These are phyloP conservation scores for Mactra quadrangularis DNA, from an alignment of 1,140 invertebrate species.

Conservation along the genomic window DNA sequence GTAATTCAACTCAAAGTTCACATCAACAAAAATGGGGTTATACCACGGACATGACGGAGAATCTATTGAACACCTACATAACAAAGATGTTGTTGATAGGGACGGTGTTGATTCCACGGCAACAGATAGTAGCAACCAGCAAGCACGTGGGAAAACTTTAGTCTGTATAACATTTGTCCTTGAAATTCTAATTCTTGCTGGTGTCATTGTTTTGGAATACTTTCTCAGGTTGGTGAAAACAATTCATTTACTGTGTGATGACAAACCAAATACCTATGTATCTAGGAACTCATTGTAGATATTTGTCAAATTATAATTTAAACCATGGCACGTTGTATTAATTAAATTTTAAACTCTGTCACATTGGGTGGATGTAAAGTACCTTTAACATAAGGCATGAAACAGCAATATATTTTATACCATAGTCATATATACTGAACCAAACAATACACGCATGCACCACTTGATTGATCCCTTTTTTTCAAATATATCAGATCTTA, in stretches of 20 bases:
- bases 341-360: no score
- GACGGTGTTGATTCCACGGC: slow-evolving; percentile 25
- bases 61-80: slow-evolving; percentile 48
- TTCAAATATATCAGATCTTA: no score
- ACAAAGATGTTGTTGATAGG: slow-evolving; percentile 17
- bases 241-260: background rate
- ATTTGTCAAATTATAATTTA: slow-evolving; percentile 4
- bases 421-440: no score
- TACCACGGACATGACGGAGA: slow-evolving; percentile 22
- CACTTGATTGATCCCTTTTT: no score
- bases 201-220: slow-evolving; percentile 69
- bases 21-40: background rate
- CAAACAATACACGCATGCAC: no score
- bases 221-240: slow-evolving; percentile 70
- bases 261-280: background rate
- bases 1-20: no score
- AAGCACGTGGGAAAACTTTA: slow-evolving; percentile 63
- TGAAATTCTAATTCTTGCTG: slow-evolving; percentile 70
- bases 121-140: slow-evolving; percentile 10
- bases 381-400: no score
- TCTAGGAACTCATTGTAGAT: background rate
- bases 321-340: no score
- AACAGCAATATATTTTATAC: no score
- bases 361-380: no score
- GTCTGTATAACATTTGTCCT: slow-evolving; percentile 71